phyloP scores from a whole-genome alignment of 2,888 invertebrate species.

The Campaea margaritaria region DNA sequence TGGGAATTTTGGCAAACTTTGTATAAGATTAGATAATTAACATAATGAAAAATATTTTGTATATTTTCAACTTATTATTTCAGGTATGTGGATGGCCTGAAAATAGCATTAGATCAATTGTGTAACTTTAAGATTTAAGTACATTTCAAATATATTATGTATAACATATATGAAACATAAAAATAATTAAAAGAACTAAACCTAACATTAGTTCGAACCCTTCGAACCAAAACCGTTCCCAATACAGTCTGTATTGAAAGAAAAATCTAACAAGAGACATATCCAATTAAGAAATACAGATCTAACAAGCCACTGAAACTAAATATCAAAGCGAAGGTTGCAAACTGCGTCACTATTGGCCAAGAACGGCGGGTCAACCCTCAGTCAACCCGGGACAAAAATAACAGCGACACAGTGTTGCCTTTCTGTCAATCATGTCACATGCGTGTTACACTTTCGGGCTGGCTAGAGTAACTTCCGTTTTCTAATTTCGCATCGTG shows the following conservation, averaged over 20 bases:
- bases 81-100: too few relatives aligned
- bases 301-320: background rate
- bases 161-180: too few relatives aligned
- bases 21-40: too few relatives aligned
- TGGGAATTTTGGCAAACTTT: constrained; percentile 5
- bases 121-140: too few relatives aligned
- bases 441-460: constrained; percentile 2
- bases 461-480: constrained; percentile 6
- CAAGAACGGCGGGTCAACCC: constrained; percentile 49
- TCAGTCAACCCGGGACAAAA: constrained; percentile 47
- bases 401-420: constrained; percentile 53
- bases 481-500: constrained; percentile 10
- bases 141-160: too few relatives aligned
- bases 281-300: background rate
- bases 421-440: constrained; percentile 50
- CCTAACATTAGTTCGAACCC: too few relatives aligned
- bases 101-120: too few relatives aligned
- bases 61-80: too few relatives aligned
- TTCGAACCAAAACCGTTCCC: background rate
- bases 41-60: too few relatives aligned
- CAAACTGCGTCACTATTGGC: constrained; percentile 56
- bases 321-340: constrained; percentile 57
- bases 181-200: too few relatives aligned
- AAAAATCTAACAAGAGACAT: background rate
- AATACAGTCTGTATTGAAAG: background rate